These are phyloP conservation scores for Megastigmus dorsalis DNA, from an alignment of 2,888 invertebrate genomes.

Conservation along the genomic window DNA sequence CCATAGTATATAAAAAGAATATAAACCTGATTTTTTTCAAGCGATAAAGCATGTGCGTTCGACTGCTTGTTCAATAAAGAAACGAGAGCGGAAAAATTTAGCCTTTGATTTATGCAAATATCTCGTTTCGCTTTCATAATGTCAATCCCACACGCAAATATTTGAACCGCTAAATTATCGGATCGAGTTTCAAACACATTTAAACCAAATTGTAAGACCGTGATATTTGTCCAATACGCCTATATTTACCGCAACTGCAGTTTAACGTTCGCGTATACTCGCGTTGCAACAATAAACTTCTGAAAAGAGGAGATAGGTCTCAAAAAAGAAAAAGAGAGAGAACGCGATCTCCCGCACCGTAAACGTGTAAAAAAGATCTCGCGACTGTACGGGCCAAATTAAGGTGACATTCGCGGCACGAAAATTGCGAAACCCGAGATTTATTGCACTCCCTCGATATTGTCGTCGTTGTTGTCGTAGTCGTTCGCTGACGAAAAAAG, in stretches of 20 bases:
- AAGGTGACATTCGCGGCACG: too few species aligned
- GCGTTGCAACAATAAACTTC: too few species aligned
- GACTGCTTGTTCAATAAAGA: not conserved
- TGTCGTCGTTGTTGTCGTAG: not conserved
- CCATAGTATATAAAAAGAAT: too few species aligned
- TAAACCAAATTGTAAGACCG: conserved; percentile 10
- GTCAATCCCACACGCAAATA: conserved; percentile 29
- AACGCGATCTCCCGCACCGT: too few species aligned
- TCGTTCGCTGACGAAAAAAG: not conserved
- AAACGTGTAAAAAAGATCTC: too few species aligned
- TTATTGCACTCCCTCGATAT: conserved; percentile 8
- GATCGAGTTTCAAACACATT: conserved; percentile 35
- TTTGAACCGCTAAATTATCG: conserved; percentile 36
- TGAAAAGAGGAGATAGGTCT: too few species aligned
- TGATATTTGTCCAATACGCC: not conserved
- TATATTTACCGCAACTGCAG: too few species aligned
- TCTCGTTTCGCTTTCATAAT: conserved; percentile 49
- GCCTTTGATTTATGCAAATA: conserved; percentile 51
- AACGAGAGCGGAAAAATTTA: conserved; percentile 12
- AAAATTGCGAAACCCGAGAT: conserved; percentile 2
- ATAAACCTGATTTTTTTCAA: too few species aligned
- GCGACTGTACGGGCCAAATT: too few species aligned
- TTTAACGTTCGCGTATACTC: too few species aligned
- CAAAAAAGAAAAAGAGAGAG: too few species aligned
- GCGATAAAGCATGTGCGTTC: not conserved